A percentile compares a stretch with the other conserved stretches of the same genome.
Conservation (phyloP, 2,888 invertebrate species). For the Ophraella communa region DNA sequence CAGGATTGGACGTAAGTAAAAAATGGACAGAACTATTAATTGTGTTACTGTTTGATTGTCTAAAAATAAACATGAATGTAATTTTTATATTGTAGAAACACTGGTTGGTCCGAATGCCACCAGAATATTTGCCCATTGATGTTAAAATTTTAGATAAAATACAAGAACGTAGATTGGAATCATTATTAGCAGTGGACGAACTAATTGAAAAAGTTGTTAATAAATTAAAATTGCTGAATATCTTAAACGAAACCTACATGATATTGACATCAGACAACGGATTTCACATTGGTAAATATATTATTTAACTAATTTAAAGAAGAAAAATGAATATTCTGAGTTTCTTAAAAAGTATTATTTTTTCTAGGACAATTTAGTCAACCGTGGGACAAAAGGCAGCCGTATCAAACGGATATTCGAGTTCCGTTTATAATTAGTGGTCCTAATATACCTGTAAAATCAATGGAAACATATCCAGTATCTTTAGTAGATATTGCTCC, state of each 20-base stretch:
- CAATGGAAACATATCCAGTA: conserved; percentile 64
- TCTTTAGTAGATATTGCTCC: conserved; percentile 85
- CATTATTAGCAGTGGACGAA: conserved; percentile 87
- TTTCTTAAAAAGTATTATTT: background rate
- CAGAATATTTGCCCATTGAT: conserved; percentile 68
- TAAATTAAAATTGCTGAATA: conserved; percentile 62
- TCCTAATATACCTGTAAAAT: conserved; percentile 67
- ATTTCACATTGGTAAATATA: conserved; percentile 77
- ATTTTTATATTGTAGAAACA: conserved; percentile 79
- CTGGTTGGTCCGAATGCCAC: conserved; percentile 79
- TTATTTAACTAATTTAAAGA: too few relatives aligned
- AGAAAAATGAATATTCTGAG: too few relatives aligned
- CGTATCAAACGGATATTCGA: conserved; percentile 87
- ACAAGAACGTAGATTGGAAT: conserved; percentile 78
- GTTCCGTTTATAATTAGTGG: conserved; percentile 84
- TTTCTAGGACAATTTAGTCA: conserved; percentile 82
- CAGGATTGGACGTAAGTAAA: conserved; percentile 58
- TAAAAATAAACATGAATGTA: too few relatives aligned
- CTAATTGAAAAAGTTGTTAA: conserved; percentile 72
- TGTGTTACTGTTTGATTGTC: too few relatives aligned
- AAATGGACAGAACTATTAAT: too few relatives aligned
- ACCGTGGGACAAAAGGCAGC: conserved; percentile 88
- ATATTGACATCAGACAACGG: conserved; percentile 91
- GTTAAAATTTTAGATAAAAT: conserved; percentile 71
- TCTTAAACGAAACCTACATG: conserved; percentile 78